Conservation (phyloP, 2,113 vertebrate species). For the Oryzias melastigma region DNA sequence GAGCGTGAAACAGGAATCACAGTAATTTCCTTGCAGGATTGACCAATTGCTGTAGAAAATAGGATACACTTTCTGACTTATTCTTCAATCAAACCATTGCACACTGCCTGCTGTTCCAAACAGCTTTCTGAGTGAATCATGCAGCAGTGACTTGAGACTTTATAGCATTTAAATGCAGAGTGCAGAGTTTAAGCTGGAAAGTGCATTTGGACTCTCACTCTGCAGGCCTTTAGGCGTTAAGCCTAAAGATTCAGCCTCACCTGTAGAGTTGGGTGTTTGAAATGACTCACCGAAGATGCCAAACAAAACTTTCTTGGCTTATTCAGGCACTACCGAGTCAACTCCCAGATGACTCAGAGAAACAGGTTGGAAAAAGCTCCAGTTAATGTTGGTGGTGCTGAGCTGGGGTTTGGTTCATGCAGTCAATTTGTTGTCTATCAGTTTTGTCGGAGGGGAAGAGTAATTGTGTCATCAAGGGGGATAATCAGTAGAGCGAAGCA, state of each 20-base stretch:
- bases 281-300: conserved; percentile 34
- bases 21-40: not conserved
- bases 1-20: not conserved
- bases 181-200: conserved; percentile 51
- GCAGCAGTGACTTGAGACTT: conserved; percentile 38
- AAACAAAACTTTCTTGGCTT: conserved; percentile 44
- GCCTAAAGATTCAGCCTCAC: conserved; percentile 54
- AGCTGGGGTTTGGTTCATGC: conserved; percentile 46
- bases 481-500: conserved; percentile 65
- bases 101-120: conserved; percentile 27
- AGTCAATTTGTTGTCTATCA: conserved; percentile 65
- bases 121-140: conserved; percentile 51
- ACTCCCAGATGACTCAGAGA: conserved; percentile 19
- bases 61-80: conserved; percentile 1
- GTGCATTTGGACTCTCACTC: conserved; percentile 45
- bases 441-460: conserved; percentile 64
- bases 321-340: conserved; percentile 39
- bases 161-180: conserved; percentile 44
- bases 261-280: conserved; percentile 33
- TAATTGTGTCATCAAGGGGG: conserved; percentile 71
- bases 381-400: conserved; percentile 25
- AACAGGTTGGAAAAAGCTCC: conserved; percentile 19
- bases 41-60: conserved; percentile 7
- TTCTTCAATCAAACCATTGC: not conserved
- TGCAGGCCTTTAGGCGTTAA: conserved; percentile 37